Evolutionary conservation across 2,888 invertebrate genomes (phyloP), one percentile per base, ranked within the genome.

Genomic region (Parapristionchus giblindavisi): DNA sequence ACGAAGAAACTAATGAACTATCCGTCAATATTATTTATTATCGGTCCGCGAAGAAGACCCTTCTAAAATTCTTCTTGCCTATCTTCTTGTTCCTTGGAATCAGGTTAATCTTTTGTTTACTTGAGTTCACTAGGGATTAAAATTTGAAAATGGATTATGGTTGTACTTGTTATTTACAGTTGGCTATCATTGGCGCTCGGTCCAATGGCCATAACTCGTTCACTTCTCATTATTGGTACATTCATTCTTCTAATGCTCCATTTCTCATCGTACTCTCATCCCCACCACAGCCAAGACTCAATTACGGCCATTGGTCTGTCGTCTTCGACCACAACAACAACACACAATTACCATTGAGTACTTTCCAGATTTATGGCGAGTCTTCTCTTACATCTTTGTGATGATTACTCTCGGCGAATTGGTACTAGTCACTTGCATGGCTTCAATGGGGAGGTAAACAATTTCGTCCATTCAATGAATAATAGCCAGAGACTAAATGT

Each of bases 191-290:
- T 84, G 21, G 71, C 78, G 0, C 79, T 84, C n/a, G 84, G 84
- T 11, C 84, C 84, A 5, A 83, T 83, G 83, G 82, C 81, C 11
- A 84, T 83, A n/a, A 84, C 84, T 17, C 76, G 84, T 34, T 77
- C 80, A 11, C 68, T 81, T 32, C 72, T 84, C 40, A 71, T 83
- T n/a, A 78, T 79, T 52, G 77, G 77, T 11, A 79, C 82, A 3
- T 60, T 84, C 24, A 60, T 83, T 24, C 72, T 82, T 0, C 68
- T 82, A n/a, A 73, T 77, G 32, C 68, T 81, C 11, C 80, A 83
- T 58, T 79, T 78, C 63, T 71, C 71, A n/a, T 29, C 65, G 0
- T 74, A 75, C 34, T 43, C 38, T 17, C 32, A 38, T 8, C 8
- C 27, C 0, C n/a, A 5, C 0, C 1, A 34, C 2, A 24, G 24